Evolutionary conservation across 2,888 invertebrate genomes (phyloP).

Genomic region (Melipona beecheii): DNA sequence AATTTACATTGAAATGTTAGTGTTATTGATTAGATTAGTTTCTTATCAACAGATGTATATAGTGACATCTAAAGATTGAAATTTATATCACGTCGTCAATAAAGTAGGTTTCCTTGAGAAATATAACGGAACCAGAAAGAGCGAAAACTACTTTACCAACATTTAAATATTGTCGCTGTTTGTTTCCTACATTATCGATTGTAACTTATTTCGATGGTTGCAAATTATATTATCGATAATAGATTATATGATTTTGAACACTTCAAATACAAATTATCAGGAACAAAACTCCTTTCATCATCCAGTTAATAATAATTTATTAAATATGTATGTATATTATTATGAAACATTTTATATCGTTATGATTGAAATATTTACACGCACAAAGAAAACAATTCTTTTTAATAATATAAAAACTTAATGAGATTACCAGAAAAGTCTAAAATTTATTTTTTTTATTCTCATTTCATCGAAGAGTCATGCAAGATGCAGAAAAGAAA

Average conservation of each 20-base stretch:
- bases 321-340: background rate
- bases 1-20: background rate
- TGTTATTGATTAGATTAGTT: background rate
- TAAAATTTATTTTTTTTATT: background rate
- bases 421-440: background rate
- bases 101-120: background rate
- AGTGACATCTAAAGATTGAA: constrained; percentile 15
- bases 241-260: no score
- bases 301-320: background rate
- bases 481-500: constrained; percentile 37
- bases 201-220: no score
- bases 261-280: background rate
- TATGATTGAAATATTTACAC: background rate
- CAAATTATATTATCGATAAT: background rate
- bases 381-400: background rate
- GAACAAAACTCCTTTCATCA: no score
- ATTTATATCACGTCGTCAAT: background rate
- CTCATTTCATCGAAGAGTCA: background rate
- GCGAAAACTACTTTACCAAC: background rate
- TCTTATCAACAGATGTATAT: background rate
- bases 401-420: background rate
- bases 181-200: constrained; percentile 9
- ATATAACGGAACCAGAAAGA: background rate
- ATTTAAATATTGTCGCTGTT: background rate
- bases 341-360: background rate